Conservation (phyloP, 1,140 invertebrate genomes). For the Pogonomyrmex barbatus region DNA sequence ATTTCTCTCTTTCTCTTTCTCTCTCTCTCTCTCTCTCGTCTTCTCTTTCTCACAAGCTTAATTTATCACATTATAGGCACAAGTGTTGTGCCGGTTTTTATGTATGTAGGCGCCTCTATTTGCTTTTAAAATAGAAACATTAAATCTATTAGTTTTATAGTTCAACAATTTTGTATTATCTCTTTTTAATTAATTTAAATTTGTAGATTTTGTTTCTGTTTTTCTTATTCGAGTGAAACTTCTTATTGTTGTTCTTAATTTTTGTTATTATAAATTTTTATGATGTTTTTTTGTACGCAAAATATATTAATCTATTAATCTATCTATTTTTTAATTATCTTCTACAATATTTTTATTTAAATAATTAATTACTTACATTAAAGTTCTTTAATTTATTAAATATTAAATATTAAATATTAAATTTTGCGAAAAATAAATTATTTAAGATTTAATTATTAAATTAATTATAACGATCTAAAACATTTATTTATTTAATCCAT, state of each 20-base stretch:
- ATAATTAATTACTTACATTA: background rate
- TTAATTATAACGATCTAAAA: background rate
- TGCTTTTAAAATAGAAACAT: constrained; percentile 32
- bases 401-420: background rate
- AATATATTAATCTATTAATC: background rate
- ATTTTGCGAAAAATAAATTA: background rate
- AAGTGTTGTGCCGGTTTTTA: background rate
- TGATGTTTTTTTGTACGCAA: background rate
- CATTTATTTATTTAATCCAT: background rate
- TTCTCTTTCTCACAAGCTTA: constrained; percentile 1
- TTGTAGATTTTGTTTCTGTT: background rate
- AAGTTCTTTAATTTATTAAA: background rate
- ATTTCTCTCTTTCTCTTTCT: background rate
- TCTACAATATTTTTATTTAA: background rate
- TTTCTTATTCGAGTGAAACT: background rate
- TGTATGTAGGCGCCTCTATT: constrained; percentile 14
- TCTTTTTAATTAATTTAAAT: background rate
- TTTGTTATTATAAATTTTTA: background rate
- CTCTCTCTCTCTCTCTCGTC: background rate
- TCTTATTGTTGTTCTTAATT: background rate
- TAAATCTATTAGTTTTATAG: constrained; percentile 22
- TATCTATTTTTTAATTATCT: background rate
- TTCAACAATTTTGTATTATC: constrained; percentile 2
- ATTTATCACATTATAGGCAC: constrained; percentile 22
- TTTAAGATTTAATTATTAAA: background rate